Base-by-base conservation (phyloP, 2,888 invertebrate genomes). In the Mythimna lalbum region DNA sequence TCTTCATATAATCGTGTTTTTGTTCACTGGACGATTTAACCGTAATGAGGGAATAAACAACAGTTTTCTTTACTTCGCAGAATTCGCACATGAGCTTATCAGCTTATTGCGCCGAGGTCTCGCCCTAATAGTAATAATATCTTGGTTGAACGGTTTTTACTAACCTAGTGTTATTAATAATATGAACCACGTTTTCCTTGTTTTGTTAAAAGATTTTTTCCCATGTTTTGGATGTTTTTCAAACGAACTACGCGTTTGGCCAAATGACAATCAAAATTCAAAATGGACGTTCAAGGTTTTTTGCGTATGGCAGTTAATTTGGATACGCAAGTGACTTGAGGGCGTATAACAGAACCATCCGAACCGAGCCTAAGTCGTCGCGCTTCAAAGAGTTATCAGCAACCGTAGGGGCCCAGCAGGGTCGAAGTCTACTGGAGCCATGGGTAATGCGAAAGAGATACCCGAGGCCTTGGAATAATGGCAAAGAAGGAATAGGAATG, bases 91-190 rank as follows among this genome's bases (percentile, higher is more conserved):
- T 17, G 6, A 43, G 56, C 52, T 81, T 80, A 76, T 76, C 65
- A 53, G 19, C n/a, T 21, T 52, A 62, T n/a, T 59, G 49, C 47
- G 21, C 14, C 31, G 61, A 68, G 67, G 78, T 71, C 70, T 36
- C 49, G 50, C 21, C 63, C 43, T 47, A 61, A 66, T 56, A 67
- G 19, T 63, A 50, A 81, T 78, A 76, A 68, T 60, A 64, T 33
- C 27, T 27, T 43, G 4, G 36, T 31, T 69, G 53, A 61, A 53
- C 47, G 56, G 61, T 75, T 64, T 67, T 21, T 64, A 59, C n/a
- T 17, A 53, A 62, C 21, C 43, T 31, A 27, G 21, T 39, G 56
- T 49, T 21, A 53, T 66, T 69, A 66, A 56, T 50, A 56, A 60
- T 17, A 53, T 19, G 9, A 14, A 39, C 3, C 39, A 39, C 10